Evolutionary conservation across 2,113 vertebrate genomes (phyloP).

Genomic region (Ammodytes marinus): DNA sequence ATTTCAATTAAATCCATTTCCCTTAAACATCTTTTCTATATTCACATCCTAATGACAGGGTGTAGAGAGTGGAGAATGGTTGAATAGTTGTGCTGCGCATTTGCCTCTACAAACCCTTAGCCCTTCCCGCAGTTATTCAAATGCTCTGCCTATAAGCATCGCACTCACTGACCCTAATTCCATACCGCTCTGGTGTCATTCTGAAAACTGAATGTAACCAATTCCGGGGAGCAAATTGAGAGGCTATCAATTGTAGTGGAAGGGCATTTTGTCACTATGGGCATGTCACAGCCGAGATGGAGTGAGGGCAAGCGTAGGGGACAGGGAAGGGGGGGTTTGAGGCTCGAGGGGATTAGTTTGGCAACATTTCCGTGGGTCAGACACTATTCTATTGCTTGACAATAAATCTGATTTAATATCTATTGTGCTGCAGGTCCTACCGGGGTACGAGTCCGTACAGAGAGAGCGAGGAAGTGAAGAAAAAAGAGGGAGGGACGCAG

Average conservation of each 20-base stretch:
- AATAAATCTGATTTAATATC: slow-evolving; percentile 85
- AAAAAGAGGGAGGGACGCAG: background rate
- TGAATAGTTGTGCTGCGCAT: slow-evolving; percentile 10
- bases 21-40: slow-evolving; percentile 38
- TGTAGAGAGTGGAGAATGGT: slow-evolving; percentile 12
- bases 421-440: slow-evolving; percentile 69
- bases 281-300: slow-evolving; percentile 41
- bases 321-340: background rate
- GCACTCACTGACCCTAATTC: slow-evolving; percentile 64
- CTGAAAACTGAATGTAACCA: slow-evolving; percentile 74
- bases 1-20: slow-evolving; percentile 17
- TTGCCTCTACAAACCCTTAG: slow-evolving; percentile 14
- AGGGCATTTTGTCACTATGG: slow-evolving; percentile 63
- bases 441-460: slow-evolving; percentile 9
- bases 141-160: slow-evolving; percentile 52
- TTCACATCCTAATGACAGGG: slow-evolving; percentile 9
- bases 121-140: slow-evolving; percentile 49
- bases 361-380: slow-evolving; percentile 69
- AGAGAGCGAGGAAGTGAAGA: slow-evolving; percentile 1
- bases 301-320: slow-evolving; percentile 36
- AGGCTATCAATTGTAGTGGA: slow-evolving; percentile 75
- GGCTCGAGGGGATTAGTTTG: slow-evolving; percentile 42
- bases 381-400: slow-evolving; percentile 69
- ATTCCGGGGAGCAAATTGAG: slow-evolving; percentile 78
- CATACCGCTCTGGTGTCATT: slow-evolving; percentile 58